Evolutionary conservation across 92 coral and sea anemone species (phyloP), one percentile per base, ranked within the genome.

Genomic region (Isaurus tuberculatus): DNA sequence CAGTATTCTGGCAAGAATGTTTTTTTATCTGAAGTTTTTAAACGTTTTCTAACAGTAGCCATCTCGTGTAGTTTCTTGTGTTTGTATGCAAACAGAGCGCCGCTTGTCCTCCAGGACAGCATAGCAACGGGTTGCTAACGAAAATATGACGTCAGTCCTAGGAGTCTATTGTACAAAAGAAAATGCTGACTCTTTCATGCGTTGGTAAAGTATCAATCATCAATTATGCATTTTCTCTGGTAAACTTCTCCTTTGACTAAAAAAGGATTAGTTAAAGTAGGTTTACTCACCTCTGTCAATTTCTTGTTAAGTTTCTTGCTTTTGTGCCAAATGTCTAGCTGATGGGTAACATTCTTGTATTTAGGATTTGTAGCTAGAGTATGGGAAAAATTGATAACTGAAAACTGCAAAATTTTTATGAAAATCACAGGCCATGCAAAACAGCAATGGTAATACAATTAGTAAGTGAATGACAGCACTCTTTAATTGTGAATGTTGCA

Each of bases 251-350:
- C n/a, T 60, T 60, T 60, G 19, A 60, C 9, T 60, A 28, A 60
- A 60, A 60, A 40, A 40, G 44, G 44, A 40, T 40, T 40, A 9
- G 60, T 51, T 51, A 51, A 51, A 51, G 60, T 51, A 51, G 60
- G 60, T 40, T 63, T 63, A 66, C 31, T 66, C 72, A 66, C 72
- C 72, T 72, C 61, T 36, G 49, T 55, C 28, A 84, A 19, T 71
- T 84, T 84, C 68, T 55, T 72, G 57, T 73, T 70, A 13, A 72
- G 61, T 67, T 72, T 72, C 34, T 69, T 83, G 44, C 86, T 83
- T 26, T 83, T 83, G 80, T 83, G 86, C 86, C 86, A 83, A 25
- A 83, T 84, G 19, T 84, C 87, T 29, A 84, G 43, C 40, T 84
- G 87, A 36, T 84, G 87, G 7, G 63, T 0, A 14, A 83, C 46